A percentile compares a stretch with the other conserved stretches of the same genome.
Evolutionary conservation across 2,113 vertebrate genomes (phyloP).

Genomic region (Atlantisia rogersi): DNA sequence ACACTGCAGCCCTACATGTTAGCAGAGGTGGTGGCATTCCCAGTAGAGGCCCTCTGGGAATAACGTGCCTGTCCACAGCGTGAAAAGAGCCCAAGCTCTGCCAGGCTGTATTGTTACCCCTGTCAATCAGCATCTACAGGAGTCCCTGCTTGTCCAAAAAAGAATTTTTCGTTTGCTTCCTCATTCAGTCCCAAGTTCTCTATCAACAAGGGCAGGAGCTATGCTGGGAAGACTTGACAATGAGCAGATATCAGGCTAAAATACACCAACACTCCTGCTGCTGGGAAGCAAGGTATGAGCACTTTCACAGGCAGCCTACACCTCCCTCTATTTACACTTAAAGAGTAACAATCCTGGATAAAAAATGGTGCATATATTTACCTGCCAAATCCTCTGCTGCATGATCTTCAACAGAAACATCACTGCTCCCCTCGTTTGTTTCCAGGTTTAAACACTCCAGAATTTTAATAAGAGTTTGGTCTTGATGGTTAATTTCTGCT

Average conservation of each 20-base stretch:
- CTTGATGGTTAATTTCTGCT: slow-evolving; percentile 68
- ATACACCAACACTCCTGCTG: background rate
- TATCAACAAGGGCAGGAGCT: background rate
- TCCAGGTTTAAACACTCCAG: slow-evolving; percentile 59
- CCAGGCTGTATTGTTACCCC: background rate
- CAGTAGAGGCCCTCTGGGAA: background rate
- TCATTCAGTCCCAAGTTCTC: background rate
- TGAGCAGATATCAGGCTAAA: background rate
- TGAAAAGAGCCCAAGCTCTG: background rate
- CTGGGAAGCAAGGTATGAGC: background rate
- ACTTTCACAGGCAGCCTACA: background rate
- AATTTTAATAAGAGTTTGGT: slow-evolving; percentile 56
- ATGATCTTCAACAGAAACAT: slow-evolving; percentile 52
- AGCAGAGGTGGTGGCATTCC: background rate
- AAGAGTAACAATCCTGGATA: background rate
- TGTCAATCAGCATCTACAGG: background rate
- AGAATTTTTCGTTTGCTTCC: background rate
- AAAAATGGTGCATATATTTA: slow-evolving; percentile 6
- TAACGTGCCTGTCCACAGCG: accelerated
- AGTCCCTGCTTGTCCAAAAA: background rate
- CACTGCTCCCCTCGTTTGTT: slow-evolving; percentile 20
- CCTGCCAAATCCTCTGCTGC: slow-evolving; percentile 45
- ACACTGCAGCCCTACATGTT: background rate
- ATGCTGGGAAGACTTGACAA: background rate
- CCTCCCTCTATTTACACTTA: background rate